phyloP scores from a whole-genome alignment of 2,797 vertebrate species.

The Cuculus canorus region DNA sequence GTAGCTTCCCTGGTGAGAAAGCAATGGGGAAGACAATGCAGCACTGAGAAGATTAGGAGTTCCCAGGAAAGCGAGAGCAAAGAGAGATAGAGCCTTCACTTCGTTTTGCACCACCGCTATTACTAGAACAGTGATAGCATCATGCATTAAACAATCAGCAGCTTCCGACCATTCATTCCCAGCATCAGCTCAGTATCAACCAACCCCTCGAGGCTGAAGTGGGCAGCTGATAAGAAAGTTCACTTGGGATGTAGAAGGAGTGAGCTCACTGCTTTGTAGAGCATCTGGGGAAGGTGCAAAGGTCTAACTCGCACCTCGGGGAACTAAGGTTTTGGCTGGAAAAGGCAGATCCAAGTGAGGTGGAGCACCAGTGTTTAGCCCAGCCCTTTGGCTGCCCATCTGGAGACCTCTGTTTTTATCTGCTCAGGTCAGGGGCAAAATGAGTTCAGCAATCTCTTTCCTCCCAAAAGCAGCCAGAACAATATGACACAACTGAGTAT shows the following conservation, averaged over 20 bases:
- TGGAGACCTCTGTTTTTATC: not conserved
- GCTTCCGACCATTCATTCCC: not conserved
- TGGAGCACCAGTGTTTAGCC: not conserved
- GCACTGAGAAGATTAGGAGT: not conserved
- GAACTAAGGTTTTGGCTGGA: not conserved
- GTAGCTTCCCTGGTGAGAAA: not conserved
- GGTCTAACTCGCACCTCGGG: not conserved
- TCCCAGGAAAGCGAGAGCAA: not conserved
- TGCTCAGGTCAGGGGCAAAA: constrained; percentile 32
- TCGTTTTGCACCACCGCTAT: not conserved
- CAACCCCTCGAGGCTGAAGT: not conserved
- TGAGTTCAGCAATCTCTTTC: not conserved
- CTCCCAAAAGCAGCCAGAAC: not conserved
- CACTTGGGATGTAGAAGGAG: not conserved
- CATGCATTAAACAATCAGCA: not conserved
- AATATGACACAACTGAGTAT: not conserved
- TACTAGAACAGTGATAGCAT: not conserved
- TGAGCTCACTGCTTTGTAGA: not conserved
- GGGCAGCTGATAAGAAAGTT: constrained; percentile 21
- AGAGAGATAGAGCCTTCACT: not conserved
- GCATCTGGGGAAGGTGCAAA: not conserved
- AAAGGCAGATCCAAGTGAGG: not conserved
- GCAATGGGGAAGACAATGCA: not conserved
- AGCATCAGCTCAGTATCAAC: not conserved
- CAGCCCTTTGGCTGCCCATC: constrained; percentile 2